phyloP scores from a whole-genome alignment of 1,140 invertebrate genomes.

The Chionoecetes opilio region DNA sequence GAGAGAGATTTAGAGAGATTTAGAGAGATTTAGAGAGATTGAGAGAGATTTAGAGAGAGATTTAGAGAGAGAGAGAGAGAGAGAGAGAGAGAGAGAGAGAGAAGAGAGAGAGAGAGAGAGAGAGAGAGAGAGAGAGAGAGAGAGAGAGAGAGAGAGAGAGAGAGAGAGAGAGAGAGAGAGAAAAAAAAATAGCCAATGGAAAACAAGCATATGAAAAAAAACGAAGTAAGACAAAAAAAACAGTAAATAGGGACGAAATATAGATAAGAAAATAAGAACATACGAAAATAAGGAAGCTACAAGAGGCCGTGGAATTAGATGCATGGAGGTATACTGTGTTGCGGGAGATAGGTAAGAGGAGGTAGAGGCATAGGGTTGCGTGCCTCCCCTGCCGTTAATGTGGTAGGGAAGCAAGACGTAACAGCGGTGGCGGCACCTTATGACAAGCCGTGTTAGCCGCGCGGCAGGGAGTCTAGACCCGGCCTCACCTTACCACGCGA shows the following conservation, averaged over 20 bases:
- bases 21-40: too few species aligned
- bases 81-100: neutral
- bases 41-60: too few species aligned
- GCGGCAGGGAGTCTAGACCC: slow-evolving; percentile 68
- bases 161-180: neutral
- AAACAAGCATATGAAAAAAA: neutral
- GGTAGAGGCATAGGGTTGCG: slow-evolving; percentile 46
- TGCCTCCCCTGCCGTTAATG: slow-evolving; percentile 62
- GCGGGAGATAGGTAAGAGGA: neutral
- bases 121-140: neutral
- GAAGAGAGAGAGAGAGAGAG: slow-evolving; percentile 16
- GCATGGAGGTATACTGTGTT: neutral
- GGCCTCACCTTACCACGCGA: slow-evolving; percentile 61
- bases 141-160: neutral
- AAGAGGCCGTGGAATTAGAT: too few species aligned
- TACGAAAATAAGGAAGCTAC: neutral
- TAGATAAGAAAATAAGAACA: neutral
- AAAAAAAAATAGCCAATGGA: neutral
- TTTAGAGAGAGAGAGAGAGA: neutral
- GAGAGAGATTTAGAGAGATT: too few species aligned
- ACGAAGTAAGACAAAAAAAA: neutral
- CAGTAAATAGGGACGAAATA: neutral
- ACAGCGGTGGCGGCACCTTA: slow-evolving; percentile 72
- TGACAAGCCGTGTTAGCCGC: slow-evolving; percentile 77
- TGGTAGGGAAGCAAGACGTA: slow-evolving; percentile 76